A percentile compares a stretch with the other conserved stretches of the same genome.
phyloP scores from a whole-genome alignment of 2,797 vertebrate genomes.

The Pogoniulus pusillus region DNA sequence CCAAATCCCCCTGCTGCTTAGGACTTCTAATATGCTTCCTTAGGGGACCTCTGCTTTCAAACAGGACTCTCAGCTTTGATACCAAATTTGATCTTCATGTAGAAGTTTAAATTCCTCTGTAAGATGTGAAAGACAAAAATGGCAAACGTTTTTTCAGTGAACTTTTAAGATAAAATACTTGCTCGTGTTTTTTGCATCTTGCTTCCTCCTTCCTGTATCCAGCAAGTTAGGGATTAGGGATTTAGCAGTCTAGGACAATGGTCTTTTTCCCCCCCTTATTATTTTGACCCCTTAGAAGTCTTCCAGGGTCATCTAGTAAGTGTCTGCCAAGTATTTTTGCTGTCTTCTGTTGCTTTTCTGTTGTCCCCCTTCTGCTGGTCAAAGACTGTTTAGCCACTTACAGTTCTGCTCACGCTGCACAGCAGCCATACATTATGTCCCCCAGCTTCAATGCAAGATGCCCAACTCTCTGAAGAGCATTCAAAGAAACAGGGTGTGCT shows the following conservation, averaged over 20 bases:
- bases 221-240: background rate
- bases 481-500: background rate
- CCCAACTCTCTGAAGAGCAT: background rate
- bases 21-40: too few species aligned
- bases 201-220: background rate
- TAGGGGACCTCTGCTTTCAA: too few species aligned
- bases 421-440: background rate
- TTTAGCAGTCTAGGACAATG: background rate
- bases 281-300: background rate
- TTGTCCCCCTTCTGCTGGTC: background rate
- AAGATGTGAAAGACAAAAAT: background rate
- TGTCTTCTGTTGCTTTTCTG: background rate
- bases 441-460: background rate
- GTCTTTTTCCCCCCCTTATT: background rate
- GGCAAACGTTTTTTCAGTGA: background rate
- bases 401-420: background rate
- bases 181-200: background rate
- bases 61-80: background rate
- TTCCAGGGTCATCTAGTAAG: background rate
- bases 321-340: background rate
- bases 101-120: background rate
- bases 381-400: background rate
- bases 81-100: background rate
- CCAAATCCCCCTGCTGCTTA: too few species aligned
- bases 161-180: background rate